Conservation (phyloP, 1,140 invertebrate genomes). For the Ceratosolen fusciceps region DNA sequence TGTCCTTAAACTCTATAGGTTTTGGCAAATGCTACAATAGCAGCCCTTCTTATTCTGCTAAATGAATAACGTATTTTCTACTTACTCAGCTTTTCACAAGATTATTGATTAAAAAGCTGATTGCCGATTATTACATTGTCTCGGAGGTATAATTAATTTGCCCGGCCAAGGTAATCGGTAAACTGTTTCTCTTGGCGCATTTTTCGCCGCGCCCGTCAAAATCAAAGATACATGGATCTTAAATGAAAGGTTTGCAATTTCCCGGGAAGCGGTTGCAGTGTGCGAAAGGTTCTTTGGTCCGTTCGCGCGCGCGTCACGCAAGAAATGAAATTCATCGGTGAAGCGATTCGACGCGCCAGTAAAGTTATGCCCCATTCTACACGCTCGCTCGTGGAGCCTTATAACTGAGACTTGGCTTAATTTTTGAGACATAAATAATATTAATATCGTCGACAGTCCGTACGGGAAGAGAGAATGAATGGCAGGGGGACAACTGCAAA, state of each 20-base stretch:
- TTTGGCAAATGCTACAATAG: no score
- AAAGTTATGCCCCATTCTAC: slow-evolving; percentile 49
- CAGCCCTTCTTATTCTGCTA: no score
- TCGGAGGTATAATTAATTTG: slow-evolving; percentile 12
- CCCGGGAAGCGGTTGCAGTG: not conserved
- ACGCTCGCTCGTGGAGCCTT: not conserved
- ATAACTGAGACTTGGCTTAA: slow-evolving; percentile 29
- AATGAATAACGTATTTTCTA: no score
- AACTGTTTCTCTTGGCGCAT: slow-evolving; percentile 1
- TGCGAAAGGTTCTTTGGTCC: not conserved
- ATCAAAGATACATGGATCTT: slow-evolving; percentile 19
- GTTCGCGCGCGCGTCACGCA: slow-evolving; percentile 11
- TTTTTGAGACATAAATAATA: slow-evolving; percentile 42
- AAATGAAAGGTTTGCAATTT: slow-evolving; percentile 5
- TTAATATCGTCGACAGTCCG: slow-evolving; percentile 32
- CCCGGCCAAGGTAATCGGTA: not conserved
- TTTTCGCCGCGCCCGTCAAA: slow-evolving; percentile 14
- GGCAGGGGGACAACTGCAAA: no score
- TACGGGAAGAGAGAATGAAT: not conserved
- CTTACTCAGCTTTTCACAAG: not conserved
- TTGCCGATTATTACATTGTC: not conserved
- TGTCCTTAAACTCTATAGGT: no score
- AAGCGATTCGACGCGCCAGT: slow-evolving; percentile 63
- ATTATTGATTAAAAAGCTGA: not conserved
- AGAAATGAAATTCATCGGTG: slow-evolving; percentile 52